Base-by-base conservation (phyloP, 1,140 invertebrate genomes). In the Lasaia peninsularis region DNA sequence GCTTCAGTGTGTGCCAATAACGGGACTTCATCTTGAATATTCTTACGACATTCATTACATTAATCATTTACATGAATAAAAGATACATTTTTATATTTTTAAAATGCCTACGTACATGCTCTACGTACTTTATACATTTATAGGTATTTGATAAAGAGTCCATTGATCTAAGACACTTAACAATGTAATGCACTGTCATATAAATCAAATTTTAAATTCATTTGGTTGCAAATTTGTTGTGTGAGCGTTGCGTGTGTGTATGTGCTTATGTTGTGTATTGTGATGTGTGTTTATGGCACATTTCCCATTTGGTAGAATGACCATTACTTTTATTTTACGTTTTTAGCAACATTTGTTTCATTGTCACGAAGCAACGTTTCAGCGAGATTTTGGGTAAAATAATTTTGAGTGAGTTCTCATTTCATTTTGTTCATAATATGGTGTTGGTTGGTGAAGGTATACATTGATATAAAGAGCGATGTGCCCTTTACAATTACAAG, bases 1-100 rank as follows among this genome's bases (percentile, higher is more conserved):
- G 85, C 85, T 88, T 86, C 67, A 85, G 78, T 87, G 80, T 87
- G 84, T 86, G 75, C 76, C 67, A 73, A 69, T 85, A 82, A 82
- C 77, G 69, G 75, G 73, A 76, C 52, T 62, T 63, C 71, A 72
- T 76, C 56, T 52, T 66, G 52, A 67, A 69, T 61, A 52, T 60
- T 63, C 40, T 63, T 60, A 58, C 51, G 35, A 57, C 56, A 66
- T 65, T 65, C 71, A 73, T 63, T 63, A 62, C 72, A 74, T 73
- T 54, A 60, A 56, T 68, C 56, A 63, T 60, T 57, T 55, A 53
- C 44, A 62, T 58, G 40, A 33, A 21, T 53, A 58, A 51, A 35
- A 53, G 55, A 61, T 58, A 58, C 56, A 40, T 28, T 40, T 14
- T 40, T 28, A 24, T 14, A n/a, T 14, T 65, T 53, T 58, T 20